Conservation (phyloP, 2,888 invertebrate genomes). For the Ophion obscuratus region DNA sequence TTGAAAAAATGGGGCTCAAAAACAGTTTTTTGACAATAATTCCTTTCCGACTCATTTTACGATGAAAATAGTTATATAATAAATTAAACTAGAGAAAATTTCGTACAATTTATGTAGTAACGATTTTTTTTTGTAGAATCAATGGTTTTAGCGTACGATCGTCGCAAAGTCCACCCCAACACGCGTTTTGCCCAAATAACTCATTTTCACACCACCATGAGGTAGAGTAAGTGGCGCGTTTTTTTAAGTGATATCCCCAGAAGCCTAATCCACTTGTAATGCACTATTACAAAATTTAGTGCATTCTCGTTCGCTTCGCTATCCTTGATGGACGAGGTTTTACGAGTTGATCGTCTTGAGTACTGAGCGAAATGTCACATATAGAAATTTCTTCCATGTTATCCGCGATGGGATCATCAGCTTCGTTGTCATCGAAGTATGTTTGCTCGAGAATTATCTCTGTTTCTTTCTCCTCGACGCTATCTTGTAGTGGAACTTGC, state of each 20-base stretch:
- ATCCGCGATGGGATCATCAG: conserved; percentile 58
- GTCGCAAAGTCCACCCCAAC: too few species aligned
- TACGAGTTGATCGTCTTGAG: conserved; percentile 58
- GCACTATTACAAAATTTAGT: conserved; percentile 48
- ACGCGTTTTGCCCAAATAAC: too few species aligned
- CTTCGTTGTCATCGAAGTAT: conserved; percentile 47
- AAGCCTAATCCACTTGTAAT: conserved; percentile 61
- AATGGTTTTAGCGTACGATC: not conserved
- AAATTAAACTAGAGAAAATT: conserved; percentile 53
- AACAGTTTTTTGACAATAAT: not conserved
- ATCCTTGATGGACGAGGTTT: conserved; percentile 58
- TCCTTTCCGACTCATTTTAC: conserved; percentile 36
- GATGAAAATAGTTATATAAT: conserved; percentile 31
- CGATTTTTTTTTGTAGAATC: conserved; percentile 15
- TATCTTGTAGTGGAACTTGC: conserved; percentile 20
- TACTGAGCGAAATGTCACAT: too few species aligned
- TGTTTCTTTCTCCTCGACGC: conserved; percentile 17
- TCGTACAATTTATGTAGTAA: conserved; percentile 33
- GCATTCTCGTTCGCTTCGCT: conserved; percentile 49
- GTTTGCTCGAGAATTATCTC: conserved; percentile 18
- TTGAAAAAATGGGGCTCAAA: not conserved
- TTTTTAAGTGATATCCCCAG: too few species aligned
- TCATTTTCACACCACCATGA: not conserved
- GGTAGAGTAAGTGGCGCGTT: conserved; percentile 38
- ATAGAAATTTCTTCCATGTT: conserved; percentile 60